Conservation (phyloP, 2,888 invertebrate genomes). For the Germaria angustata region DNA sequence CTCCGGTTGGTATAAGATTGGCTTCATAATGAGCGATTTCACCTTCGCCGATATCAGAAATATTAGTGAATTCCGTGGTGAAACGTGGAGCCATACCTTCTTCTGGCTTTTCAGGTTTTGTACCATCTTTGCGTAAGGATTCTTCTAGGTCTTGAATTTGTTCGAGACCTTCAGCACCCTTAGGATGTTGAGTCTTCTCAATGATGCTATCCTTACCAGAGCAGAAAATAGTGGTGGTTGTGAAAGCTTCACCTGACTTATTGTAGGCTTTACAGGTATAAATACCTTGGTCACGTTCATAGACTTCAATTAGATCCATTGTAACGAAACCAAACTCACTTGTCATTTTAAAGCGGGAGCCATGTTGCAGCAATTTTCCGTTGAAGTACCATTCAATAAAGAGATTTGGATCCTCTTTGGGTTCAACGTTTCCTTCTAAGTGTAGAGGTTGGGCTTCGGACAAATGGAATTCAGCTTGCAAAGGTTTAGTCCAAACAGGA, state of each 20-base stretch:
- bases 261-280: conserved; percentile 95
- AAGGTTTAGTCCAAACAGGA: conserved; percentile 92
- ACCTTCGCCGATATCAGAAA: conserved; percentile 93
- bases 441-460: conserved; percentile 92
- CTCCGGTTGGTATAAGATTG: conserved; percentile 94
- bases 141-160: conserved; percentile 95
- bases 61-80: conserved; percentile 91
- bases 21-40: conserved; percentile 99
- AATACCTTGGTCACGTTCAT: conserved; percentile 95
- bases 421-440: conserved; percentile 96
- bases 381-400: conserved; percentile 97
- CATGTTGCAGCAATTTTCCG: conserved; percentile 91
- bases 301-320: conserved; percentile 93
- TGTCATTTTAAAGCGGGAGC: conserved; percentile 93
- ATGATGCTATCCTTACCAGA: conserved; percentile 90
- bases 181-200: conserved; percentile 95
- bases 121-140: conserved; percentile 87
- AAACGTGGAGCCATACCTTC: conserved; percentile 93
- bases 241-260: conserved; percentile 93
- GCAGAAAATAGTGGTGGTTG: conserved; percentile 93
- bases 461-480: conserved; percentile 89
- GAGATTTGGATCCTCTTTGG: conserved; percentile 93
- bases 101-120: conserved; percentile 85
- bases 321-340: conserved; percentile 98
- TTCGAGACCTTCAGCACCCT: conserved; percentile 95